phyloP scores from a whole-genome alignment of 2,113 vertebrate genomes.

The Maylandia zebra region DNA sequence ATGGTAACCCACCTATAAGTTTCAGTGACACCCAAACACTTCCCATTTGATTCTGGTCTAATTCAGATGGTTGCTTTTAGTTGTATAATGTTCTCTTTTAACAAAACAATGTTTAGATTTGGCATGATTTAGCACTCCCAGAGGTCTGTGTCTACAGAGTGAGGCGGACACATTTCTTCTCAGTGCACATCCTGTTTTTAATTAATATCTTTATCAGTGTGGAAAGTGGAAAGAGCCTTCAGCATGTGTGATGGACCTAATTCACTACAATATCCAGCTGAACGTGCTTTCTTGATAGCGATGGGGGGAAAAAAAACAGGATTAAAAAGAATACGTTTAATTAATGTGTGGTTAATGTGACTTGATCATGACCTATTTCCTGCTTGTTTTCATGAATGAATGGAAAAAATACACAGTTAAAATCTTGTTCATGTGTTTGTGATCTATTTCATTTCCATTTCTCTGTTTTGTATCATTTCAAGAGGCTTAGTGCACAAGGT shows the following conservation, averaged over 20 bases:
- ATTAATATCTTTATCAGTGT: conserved; percentile 15
- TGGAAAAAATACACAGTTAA: background rate
- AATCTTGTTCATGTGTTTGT: background rate
- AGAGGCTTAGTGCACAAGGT: background rate
- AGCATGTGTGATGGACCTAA: background rate
- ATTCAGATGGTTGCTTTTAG: background rate
- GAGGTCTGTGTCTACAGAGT: background rate
- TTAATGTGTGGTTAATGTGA: background rate
- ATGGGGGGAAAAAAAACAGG: accelerated
- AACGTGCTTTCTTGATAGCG: background rate
- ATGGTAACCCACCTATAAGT: background rate
- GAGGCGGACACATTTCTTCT: background rate
- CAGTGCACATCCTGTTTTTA: background rate
- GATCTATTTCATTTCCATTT: background rate
- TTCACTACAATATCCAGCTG: background rate
- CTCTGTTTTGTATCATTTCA: background rate
- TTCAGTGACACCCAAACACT: background rate
- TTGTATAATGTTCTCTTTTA: background rate
- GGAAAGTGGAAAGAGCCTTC: background rate
- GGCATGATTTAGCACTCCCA: background rate
- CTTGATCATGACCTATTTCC: background rate
- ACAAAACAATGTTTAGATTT: background rate
- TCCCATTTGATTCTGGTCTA: background rate
- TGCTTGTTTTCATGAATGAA: background rate
- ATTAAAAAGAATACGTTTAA: background rate